These are phyloP conservation scores for Candoia aspera DNA, from an alignment of 2,113 vertebrate genomes.

Conservation along the genomic window DNA sequence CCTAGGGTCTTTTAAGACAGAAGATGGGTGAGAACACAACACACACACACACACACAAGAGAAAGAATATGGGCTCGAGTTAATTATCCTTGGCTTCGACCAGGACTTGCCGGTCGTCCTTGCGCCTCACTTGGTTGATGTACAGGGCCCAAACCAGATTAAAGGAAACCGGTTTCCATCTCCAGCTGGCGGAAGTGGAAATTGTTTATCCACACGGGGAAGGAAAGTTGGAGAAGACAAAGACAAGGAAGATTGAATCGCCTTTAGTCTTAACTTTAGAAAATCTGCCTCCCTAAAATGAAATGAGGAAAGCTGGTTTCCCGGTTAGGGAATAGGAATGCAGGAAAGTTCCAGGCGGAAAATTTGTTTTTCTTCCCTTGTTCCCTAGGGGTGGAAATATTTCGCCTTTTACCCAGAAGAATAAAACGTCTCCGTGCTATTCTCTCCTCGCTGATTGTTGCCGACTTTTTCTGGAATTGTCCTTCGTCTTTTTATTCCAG, in stretches of 20 bases:
- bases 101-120: neutral
- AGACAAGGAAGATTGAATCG: neutral
- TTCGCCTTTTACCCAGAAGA: neutral
- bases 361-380: neutral
- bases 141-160: neutral
- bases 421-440: too few species aligned
- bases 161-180: neutral
- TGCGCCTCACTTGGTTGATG: neutral
- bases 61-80: neutral
- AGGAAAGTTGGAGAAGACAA: neutral
- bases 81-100: neutral
- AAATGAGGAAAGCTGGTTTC: neutral
- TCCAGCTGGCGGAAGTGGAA: neutral
- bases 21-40: neutral
- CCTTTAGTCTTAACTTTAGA: neutral
- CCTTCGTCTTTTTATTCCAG: neutral
- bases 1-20: constrained; percentile 13
- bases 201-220: neutral
- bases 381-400: neutral
- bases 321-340: neutral
- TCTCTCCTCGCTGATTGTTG: neutral
- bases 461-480: neutral
- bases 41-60: neutral
- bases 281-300: neutral
- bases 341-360: neutral